Percentiles rank a stretch among this genome's conserved stretches.
Evolutionary conservation across 2,888 invertebrate genomes (phyloP).

Genomic region (Peribatodes rhomboidaria): DNA sequence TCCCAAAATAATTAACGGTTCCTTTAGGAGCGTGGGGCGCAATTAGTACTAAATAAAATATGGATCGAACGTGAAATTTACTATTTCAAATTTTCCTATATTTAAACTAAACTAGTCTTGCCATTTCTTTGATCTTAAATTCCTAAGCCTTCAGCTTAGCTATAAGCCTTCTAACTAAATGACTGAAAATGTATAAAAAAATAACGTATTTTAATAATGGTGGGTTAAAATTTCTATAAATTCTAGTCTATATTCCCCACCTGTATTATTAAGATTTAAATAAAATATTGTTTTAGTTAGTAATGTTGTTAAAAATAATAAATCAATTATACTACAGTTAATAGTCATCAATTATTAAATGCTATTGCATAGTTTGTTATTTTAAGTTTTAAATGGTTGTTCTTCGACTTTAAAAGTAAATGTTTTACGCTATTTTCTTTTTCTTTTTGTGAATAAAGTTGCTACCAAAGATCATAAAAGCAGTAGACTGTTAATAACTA

Average conservation of each 20-base stretch:
- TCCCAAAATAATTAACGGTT: too few relatives aligned
- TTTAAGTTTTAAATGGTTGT: not conserved
- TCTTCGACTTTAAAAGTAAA: not conserved
- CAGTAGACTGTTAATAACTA: too few relatives aligned
- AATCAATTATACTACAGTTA: slow-evolving; percentile 3
- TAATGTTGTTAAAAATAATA: slow-evolving; percentile 5
- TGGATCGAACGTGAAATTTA: not conserved
- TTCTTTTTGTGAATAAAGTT: not conserved
- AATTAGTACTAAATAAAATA: too few relatives aligned
- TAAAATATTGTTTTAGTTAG: not conserved
- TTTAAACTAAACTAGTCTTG: slow-evolving; percentile 6
- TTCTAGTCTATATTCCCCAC: slow-evolving; percentile 2
- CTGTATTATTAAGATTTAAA: slow-evolving; percentile 4
- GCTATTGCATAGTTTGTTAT: slow-evolving; percentile 2
- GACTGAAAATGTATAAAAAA: slow-evolving; percentile 6
- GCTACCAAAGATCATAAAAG: too few relatives aligned
- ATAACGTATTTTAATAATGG: not conserved
- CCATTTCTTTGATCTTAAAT: not conserved
- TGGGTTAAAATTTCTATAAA: slow-evolving; percentile 7
- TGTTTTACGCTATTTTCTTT: not conserved
- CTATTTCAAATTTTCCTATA: not conserved
- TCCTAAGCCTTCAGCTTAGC: too few relatives aligned
- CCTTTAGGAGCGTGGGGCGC: too few relatives aligned
- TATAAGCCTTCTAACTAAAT: not conserved
- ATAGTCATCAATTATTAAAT: too few relatives aligned